phyloP scores from a whole-genome alignment of 2,797 vertebrate species.

The Bradypodion ventrale region DNA sequence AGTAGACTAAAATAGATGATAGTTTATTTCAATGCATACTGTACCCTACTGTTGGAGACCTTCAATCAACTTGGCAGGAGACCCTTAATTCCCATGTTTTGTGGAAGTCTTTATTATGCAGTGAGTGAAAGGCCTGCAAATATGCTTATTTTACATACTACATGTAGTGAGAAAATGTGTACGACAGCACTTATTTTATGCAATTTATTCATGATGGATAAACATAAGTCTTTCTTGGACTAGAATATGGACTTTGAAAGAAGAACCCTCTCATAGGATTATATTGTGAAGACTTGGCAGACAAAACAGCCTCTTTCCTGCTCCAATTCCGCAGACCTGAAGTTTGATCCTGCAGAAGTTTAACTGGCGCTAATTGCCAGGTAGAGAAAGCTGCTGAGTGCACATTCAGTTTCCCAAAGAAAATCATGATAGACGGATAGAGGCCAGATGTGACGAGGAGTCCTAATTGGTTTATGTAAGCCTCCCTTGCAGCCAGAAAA shows the following conservation, averaged over 20 bases:
- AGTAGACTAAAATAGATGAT: too few species aligned
- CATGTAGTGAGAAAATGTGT: neutral
- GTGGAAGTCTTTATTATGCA: neutral
- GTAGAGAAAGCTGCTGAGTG: conserved; percentile 1
- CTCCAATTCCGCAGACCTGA: neutral
- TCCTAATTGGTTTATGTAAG: conserved; percentile 26
- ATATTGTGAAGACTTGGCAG: neutral
- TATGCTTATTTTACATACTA: conserved; percentile 2
- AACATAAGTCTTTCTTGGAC: neutral
- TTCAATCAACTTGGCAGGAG: neutral
- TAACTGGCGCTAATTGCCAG: neutral
- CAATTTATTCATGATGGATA: neutral
- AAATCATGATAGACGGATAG: conserved; percentile 2
- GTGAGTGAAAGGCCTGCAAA: neutral
- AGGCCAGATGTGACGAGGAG: neutral
- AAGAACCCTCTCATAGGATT: too few species aligned
- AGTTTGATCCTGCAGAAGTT: neutral
- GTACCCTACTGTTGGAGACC: too few species aligned
- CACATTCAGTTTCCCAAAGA: neutral
- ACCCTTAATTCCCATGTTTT: neutral
- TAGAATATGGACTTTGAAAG: neutral
- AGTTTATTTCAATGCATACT: too few species aligned
- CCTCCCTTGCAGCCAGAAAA: conserved; percentile 8
- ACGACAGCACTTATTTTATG: conserved; percentile 1
- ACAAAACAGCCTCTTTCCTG: neutral